Base-by-base conservation (phyloP, 1,140 invertebrate species). In the Drosophila kepulauana region DNA sequence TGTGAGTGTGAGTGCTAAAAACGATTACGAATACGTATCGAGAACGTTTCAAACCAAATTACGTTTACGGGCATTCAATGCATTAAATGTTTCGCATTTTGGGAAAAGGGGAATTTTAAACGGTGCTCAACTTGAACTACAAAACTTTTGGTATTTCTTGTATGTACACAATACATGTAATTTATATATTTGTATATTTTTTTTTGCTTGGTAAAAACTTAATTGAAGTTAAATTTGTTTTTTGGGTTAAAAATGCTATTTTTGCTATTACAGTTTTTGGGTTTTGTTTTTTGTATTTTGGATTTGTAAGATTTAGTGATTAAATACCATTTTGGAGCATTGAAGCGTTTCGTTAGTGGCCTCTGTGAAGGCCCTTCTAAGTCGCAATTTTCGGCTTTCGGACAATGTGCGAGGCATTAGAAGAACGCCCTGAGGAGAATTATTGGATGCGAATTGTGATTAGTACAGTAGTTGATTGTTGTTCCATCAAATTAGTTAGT, bases 391-490 rank as follows among this genome's bases (percentile, higher is more conserved):
- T 91, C 97, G 95, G 89, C 95, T 95, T 94, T 97, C 96, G 93
- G 96, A 95, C 95, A 97, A 95, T 91, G 96, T 97, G 94, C 96
- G 96, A 92, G 96, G 96, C 94, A 96, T 97, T 94, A 97, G 96
- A 93, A 97, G 95, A 93, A 97, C 95, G 84, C 96, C 96, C 95
- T 97, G 95, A 90, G 86, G 87, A 85, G 78, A 79, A 85, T 82
- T 43, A 16, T 78, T 72, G 70, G 70, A 82, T 81, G 87, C 75
- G 85, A 85, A 70, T 75, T 79, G 73, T 85, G 85, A 85, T 89
- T 89, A 89, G 81, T 89, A 84, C 49, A 81, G 35, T 56, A 25
- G 20, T 25, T 25, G 20, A 28, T 61, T 70, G 25, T 52, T 64
- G 59, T 68, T 49, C 35, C 65, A 56, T 74, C 64, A 15, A 72